Evolutionary conservation across 1,140 invertebrate species (phyloP), one percentile per base, ranked within the genome.

Genomic region (Coelopa frigida): DNA sequence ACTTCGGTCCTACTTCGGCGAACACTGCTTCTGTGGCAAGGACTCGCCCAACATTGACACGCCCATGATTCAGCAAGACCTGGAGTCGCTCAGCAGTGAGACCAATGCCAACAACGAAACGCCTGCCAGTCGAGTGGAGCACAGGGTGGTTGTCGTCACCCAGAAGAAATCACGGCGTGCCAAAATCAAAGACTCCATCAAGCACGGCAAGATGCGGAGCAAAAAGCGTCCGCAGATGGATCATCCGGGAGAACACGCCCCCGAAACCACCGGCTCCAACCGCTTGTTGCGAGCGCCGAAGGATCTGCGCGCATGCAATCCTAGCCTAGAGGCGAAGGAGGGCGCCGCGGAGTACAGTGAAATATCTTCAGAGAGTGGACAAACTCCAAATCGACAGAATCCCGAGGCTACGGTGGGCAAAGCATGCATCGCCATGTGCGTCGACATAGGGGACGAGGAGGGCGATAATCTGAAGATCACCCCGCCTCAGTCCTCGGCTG

Each of bases 81-180:
- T 78, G 58, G 85, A 89, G 54, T 87, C 84, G 0, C 80, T 87
- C 0, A 89, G 84, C 58, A 87, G 84, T 23, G 85, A 89, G 56
- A 80, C 78, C 1, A 80, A 83, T 58, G 78, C 78, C 52, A 79
- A 80, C 54, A 79, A 80, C 51, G 79, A 81, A 54, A 5, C 33
- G 17, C 18, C 35, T 14, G 11, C 1, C 17, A 22, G 11, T 1
- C 44, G 26, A 33, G 33, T 36, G 12, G 44, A 55, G 17, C 53
- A 58, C 31, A 50, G 51, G 5, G 14, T 24, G 12, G 21, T 32
- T 44, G 54, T 62, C 8, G 61, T 61, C 5, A 52, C 62, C 36
- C 57, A 58, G 42, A 71, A 73, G 14, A 79, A 76, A 58, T 73
- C 57, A 23, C 59, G 64, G 61, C 47, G 61, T 46, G 48, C 68